Conservation (phyloP, 2,888 invertebrate species). For the Patella ulyssiponensis region DNA sequence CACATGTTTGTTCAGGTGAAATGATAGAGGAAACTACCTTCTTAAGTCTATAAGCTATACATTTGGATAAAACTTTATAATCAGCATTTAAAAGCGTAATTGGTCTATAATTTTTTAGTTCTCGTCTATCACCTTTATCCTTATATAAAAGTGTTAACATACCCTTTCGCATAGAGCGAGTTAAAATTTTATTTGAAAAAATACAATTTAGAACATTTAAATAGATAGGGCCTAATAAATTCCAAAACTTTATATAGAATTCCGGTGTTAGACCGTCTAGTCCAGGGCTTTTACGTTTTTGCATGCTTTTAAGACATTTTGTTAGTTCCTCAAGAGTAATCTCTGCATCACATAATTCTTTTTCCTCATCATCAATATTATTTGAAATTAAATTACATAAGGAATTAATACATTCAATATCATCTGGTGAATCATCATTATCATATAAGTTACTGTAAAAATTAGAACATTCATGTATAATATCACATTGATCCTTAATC, state of each 20-base stretch:
- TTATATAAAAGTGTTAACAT: conserved; percentile 40
- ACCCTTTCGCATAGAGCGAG: conserved; percentile 24
- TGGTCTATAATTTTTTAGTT: conserved; percentile 44
- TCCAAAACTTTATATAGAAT: conserved; percentile 9
- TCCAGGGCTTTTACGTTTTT: conserved; percentile 29
- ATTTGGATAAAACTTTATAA: conserved; percentile 45
- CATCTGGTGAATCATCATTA: too few species aligned
- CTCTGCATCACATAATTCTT: neutral
- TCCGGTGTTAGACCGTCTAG: conserved; percentile 6
- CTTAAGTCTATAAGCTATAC: conserved; percentile 35
- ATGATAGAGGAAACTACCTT: conserved; percentile 34
- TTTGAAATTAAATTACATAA: too few species aligned
- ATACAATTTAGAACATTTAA: conserved; percentile 22
- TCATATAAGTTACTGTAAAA: too few species aligned
- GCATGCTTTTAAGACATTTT: conserved; percentile 27
- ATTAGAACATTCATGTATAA: too few species aligned
- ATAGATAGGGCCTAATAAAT: conserved; percentile 18
- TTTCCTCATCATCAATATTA: too few species aligned
- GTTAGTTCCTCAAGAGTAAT: too few species aligned
- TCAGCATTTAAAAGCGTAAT: conserved; percentile 46
- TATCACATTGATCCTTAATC: too few species aligned
- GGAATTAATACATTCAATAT: too few species aligned
- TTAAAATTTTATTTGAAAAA: conserved; percentile 30
- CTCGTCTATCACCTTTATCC: conserved; percentile 30
- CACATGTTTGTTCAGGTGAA: conserved; percentile 44